Percentiles rank a stretch among this genome's conserved stretches.
phyloP scores from a whole-genome alignment of 1,140 invertebrate species.

The Atta texana region DNA sequence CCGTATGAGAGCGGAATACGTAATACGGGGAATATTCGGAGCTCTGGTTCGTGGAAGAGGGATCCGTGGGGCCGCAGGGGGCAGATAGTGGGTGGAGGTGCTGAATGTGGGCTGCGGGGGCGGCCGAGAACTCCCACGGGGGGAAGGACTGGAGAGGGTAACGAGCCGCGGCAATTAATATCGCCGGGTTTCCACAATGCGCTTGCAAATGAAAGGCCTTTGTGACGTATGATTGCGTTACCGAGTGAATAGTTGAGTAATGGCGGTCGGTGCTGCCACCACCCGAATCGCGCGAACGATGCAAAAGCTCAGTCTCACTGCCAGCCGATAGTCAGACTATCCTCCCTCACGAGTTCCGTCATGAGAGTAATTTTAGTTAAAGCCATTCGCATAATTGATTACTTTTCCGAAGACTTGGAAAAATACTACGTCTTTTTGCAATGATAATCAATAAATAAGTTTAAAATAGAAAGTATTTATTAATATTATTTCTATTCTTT shows the following conservation, averaged over 20 bases:
- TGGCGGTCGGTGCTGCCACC: slow-evolving; percentile 82
- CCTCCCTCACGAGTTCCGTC: slow-evolving; percentile 28
- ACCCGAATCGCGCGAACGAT: slow-evolving; percentile 81
- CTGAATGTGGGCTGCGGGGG: slow-evolving; percentile 61
- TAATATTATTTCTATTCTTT: not conserved
- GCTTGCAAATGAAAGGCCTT: slow-evolving; percentile 87
- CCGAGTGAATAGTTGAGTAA: slow-evolving; percentile 87
- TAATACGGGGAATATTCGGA: slow-evolving; percentile 78
- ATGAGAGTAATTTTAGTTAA: slow-evolving; percentile 49
- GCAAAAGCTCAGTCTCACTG: slow-evolving; percentile 77
- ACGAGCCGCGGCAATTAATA: slow-evolving; percentile 87
- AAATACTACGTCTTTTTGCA: not conserved
- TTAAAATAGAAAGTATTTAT: not conserved
- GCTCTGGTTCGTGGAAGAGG: slow-evolving; percentile 67
- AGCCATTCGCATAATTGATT: slow-evolving; percentile 14
- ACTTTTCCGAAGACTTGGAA: not conserved
- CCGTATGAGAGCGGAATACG: slow-evolving; percentile 83
- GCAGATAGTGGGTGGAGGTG: slow-evolving; percentile 23
- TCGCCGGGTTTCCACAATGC: slow-evolving; percentile 86
- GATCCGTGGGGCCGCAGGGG: slow-evolving; percentile 35
- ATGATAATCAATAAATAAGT: not conserved
- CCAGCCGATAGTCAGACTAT: slow-evolving; percentile 74
- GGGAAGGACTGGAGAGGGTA: slow-evolving; percentile 79
- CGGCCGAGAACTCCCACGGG: slow-evolving; percentile 70
- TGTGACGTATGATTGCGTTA: slow-evolving; percentile 87